Evolutionary conservation across 1,140 invertebrate species (phyloP), one percentile per base, ranked within the genome.

Genomic region (Dryas iulia): DNA sequence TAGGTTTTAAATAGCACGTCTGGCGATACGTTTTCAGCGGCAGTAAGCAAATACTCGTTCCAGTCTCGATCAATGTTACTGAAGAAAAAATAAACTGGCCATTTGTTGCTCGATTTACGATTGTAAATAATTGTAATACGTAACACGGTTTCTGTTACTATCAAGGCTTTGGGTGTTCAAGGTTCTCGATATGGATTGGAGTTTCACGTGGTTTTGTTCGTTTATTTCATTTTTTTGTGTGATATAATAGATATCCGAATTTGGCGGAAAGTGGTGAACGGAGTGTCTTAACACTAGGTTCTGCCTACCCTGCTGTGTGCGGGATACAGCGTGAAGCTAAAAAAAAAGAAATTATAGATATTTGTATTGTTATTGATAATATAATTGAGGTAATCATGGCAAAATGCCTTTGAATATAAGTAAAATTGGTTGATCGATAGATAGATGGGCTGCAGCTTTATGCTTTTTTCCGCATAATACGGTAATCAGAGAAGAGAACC

Each of bases 41-140:
- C 72, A 54, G 31, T 69, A 67, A 80, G 71, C 71, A 73, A 74
- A 78, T 77, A 78, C 71, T 71, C 72, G 53, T 53, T 69, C 33
- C 59, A 39, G 62, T 74, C 75, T 74, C 74, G 74, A 82, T 83
- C 77, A 78, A 76, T 85, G 83, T 82, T 81, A 79, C 76, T 70
- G 59, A 69, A 76, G 62, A 74, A 82, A 84, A 83, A 86, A 84
- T 81, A 82, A 86, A 84, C 75, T 18, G 26, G 53, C 65, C 65
- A 78, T 76, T 75, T 78, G 75, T 82, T 82, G 69, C 68, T 62
- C 74, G 74, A 83, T 84, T 84, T 84, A 83, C 79, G 78, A 78
- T 72, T 80, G 81, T 83, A 84, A 84, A 86, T 86, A 84, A 83
- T 78, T 79, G 77, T 80, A 77, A 80, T 76, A 71, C 69, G 72